These are phyloP conservation scores for Octopus bimaculoides DNA, from an alignment of 1,140 invertebrate genomes.

Conservation along the genomic window DNA sequence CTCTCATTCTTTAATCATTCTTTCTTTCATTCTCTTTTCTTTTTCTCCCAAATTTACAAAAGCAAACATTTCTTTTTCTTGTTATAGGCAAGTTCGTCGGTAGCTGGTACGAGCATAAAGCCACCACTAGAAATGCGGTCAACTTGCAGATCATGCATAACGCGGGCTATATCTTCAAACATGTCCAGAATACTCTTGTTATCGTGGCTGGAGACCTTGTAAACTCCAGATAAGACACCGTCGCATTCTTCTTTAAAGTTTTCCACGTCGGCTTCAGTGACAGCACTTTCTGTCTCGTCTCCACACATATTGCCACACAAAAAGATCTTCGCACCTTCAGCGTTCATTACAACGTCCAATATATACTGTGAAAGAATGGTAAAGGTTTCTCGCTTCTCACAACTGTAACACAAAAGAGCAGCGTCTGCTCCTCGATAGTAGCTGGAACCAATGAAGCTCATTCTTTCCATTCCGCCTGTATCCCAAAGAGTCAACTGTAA, in stretches of 20 bases:
- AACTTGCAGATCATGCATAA: conserved; percentile 40
- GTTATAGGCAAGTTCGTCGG: not conserved
- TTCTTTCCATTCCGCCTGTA: conserved; percentile 53
- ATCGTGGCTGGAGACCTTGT: conserved; percentile 88
- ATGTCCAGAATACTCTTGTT: conserved; percentile 84
- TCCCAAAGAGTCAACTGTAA: conserved; percentile 54
- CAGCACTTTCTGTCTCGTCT: conserved; percentile 60
- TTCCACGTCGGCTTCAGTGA: conserved; percentile 86
- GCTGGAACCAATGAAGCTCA: conserved; percentile 52
- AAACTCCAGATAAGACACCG: conserved; percentile 81
- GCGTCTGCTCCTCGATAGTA: conserved; percentile 52
- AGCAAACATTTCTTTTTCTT: conserved; percentile 7
- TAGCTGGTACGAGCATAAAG: conserved; percentile 25
- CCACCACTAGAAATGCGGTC: conserved; percentile 45
- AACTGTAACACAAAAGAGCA: conserved; percentile 60
- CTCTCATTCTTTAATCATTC: too few relatives aligned
- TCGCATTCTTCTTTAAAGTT: conserved; percentile 91
- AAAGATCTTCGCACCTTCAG: conserved; percentile 37
- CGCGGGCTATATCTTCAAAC: conserved; percentile 80
- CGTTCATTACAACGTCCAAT: conserved; percentile 52
- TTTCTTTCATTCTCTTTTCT: too few relatives aligned
- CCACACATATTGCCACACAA: conserved; percentile 43
- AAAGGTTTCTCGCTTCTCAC: conserved; percentile 72
- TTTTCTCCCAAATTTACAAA: not conserved
- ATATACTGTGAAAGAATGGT: conserved; percentile 51